Evolutionary conservation across 2,113 vertebrate genomes (phyloP).

Genomic region (Syngnathus scovelli): DNA sequence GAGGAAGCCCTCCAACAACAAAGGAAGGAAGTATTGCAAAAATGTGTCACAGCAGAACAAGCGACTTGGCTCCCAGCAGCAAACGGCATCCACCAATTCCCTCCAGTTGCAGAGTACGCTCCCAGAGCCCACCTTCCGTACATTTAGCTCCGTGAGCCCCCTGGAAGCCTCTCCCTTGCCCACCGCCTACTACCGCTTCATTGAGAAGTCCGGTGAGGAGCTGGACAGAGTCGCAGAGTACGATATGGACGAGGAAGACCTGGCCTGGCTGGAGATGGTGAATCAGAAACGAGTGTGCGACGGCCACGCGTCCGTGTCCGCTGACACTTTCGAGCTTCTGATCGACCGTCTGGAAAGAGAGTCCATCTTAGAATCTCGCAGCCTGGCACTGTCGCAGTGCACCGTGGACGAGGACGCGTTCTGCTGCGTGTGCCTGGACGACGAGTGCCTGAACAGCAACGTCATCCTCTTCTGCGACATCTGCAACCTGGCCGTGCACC

Average conservation of each 20-base stretch:
- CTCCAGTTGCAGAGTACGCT: conserved; percentile 73
- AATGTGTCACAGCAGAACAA: conserved; percentile 55
- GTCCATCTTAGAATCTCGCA: conserved; percentile 88
- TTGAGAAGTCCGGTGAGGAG: conserved; percentile 85
- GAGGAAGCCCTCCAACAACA: conserved; percentile 73
- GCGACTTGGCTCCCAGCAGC: conserved; percentile 52
- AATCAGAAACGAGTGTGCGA: conserved; percentile 87
- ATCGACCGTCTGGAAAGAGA: conserved; percentile 92
- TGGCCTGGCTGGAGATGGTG: conserved; percentile 95
- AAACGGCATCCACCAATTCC: conserved; percentile 45
- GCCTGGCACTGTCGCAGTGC: conserved; percentile 80
- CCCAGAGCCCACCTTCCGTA: conserved; percentile 85
- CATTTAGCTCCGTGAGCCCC: conserved; percentile 72
- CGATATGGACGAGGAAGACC: conserved; percentile 97
- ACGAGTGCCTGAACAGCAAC: conserved; percentile 97
- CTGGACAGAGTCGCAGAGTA: conserved; percentile 88
- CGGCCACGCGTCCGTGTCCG: conserved; percentile 79
- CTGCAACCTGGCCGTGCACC: conserved; percentile 95
- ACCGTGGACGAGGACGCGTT: conserved; percentile 91
- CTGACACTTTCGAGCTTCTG: conserved; percentile 89
- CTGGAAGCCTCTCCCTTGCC: conserved; percentile 78
- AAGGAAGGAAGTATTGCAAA: conserved; percentile 79
- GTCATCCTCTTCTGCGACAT: conserved; percentile 98
- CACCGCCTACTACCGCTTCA: conserved; percentile 83
- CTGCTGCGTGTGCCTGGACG: conserved; percentile 95